A percentile compares a stretch with the other conserved stretches of the same genome.
Evolutionary conservation across 1,140 invertebrate genomes (phyloP).

Genomic region (Manduca sexta): DNA sequence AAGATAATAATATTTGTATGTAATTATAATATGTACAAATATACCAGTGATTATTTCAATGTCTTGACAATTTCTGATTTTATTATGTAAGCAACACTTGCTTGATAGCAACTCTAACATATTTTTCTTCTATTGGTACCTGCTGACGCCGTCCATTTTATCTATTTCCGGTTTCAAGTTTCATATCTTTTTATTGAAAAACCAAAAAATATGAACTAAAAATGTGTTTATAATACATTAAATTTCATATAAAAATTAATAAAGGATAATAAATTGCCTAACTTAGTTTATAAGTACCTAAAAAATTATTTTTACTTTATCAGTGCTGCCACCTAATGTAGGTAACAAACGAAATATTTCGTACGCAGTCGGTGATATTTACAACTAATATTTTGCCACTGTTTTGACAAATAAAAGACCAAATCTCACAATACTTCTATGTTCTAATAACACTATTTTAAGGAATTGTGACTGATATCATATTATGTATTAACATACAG

Average conservation of each 20-base stretch:
- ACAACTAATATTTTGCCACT: slow-evolving; percentile 66
- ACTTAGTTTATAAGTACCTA: too few species aligned
- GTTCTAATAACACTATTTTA: slow-evolving; percentile 5
- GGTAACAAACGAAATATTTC: slow-evolving; percentile 51
- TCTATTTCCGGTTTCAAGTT: slow-evolving; percentile 37
- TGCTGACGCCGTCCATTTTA: slow-evolving; percentile 58
- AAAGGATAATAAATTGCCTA: too few species aligned
- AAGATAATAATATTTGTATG: too few species aligned
- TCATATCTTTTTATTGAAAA: slow-evolving; percentile 14
- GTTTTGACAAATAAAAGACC: slow-evolving; percentile 55
- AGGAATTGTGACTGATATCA: slow-evolving; percentile 11
- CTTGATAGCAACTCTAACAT: slow-evolving; percentile 1
- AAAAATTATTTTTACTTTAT: slow-evolving; percentile 10
- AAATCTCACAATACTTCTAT: slow-evolving; percentile 19
- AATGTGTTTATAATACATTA: neutral
- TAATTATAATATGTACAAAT: too few species aligned
- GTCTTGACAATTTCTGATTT: too few species aligned
- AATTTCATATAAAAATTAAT: too few species aligned
- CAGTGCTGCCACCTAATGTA: slow-evolving; percentile 49
- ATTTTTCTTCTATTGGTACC: slow-evolving; percentile 37
- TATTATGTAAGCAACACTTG: too few species aligned
- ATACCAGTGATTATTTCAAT: too few species aligned
- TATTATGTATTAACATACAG: slow-evolving; percentile 11
- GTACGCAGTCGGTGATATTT: slow-evolving; percentile 72
- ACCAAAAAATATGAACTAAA: neutral